Conservation (phyloP, 2,113 vertebrate species). For the Pandion haliaetus region DNA sequence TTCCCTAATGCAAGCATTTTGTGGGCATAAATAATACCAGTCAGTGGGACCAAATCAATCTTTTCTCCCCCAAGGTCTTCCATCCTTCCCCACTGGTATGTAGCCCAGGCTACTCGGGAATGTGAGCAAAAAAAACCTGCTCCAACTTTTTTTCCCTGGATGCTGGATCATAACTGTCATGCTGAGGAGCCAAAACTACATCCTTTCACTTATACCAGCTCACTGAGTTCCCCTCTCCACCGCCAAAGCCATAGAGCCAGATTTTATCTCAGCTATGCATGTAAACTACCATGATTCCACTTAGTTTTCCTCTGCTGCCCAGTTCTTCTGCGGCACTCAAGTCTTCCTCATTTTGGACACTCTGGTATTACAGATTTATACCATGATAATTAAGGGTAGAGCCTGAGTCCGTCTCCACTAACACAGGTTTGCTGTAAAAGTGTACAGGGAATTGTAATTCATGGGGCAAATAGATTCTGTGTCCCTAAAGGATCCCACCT, state of each 20-base stretch:
- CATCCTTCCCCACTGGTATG: neutral
- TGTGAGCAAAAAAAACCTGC: neutral
- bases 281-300: neutral
- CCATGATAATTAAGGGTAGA: neutral
- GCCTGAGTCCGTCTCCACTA: neutral
- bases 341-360: neutral
- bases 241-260: neutral
- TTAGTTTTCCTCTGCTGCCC: neutral
- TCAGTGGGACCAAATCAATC: neutral
- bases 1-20: neutral
- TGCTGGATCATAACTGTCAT: neutral
- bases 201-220: neutral
- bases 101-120: neutral
- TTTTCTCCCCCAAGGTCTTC: neutral
- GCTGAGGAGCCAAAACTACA: neutral
- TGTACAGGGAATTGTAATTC: neutral
- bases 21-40: neutral
- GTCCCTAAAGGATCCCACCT: neutral
- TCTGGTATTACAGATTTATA: neutral
- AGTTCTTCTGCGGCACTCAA: neutral
- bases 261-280: neutral
- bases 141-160: neutral
- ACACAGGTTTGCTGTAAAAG: neutral
- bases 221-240: neutral
- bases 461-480: neutral